These are phyloP conservation scores for Halcyon chelicuti DNA, from an alignment of 2,797 vertebrate species.

Conservation along the genomic window DNA sequence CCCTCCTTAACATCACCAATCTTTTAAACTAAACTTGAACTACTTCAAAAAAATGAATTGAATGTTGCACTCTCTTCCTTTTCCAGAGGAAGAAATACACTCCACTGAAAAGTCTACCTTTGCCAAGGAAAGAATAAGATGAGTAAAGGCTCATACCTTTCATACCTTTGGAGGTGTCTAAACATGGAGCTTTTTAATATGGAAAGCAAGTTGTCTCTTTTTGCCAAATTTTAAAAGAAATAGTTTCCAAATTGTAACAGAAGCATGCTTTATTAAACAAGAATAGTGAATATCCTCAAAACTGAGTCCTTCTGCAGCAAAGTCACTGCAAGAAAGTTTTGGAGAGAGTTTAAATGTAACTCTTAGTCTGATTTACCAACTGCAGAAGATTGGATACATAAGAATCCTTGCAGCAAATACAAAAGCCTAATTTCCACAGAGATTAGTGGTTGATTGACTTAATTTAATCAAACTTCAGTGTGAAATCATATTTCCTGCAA, in stretches of 20 bases:
- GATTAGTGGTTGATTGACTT: not conserved
- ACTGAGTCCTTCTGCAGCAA: not conserved
- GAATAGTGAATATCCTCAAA: not conserved
- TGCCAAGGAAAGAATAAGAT: not conserved
- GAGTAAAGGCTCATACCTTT: not conserved
- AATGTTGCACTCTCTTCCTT: not conserved
- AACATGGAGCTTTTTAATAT: not conserved
- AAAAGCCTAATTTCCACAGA: not conserved
- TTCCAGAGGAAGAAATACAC: not conserved
- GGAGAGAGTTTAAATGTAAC: not conserved
- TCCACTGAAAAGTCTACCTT: not conserved
- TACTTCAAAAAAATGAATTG: not conserved
- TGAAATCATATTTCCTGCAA: not conserved
- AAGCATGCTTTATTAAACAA: not conserved
- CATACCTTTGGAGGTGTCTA: not conserved
- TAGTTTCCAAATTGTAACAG: not conserved
- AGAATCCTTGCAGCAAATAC: not conserved
- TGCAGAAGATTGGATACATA: not conserved
- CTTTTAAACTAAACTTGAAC: not conserved
- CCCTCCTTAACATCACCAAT: not conserved
- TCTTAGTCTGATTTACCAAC: not conserved
- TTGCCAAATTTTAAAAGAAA: not conserved
- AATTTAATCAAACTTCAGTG: not conserved
- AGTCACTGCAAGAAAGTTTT: not conserved
- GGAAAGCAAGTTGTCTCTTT: not conserved